Conservation (phyloP, 30 jellyfish, hydroid and myxozoan genomes). For the Hydractinia echinata region DNA sequence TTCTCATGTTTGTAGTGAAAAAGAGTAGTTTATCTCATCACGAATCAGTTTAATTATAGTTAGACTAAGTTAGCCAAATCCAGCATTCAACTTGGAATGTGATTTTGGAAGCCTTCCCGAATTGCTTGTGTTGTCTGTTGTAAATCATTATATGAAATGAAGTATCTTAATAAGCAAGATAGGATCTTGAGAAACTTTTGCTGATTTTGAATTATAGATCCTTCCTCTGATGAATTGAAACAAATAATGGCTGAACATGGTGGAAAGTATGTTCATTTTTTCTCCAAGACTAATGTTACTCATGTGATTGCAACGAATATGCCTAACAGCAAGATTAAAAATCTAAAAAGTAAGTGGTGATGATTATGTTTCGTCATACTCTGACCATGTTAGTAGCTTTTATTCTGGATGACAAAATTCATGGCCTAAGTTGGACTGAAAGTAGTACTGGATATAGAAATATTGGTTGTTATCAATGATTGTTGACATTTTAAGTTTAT, state of each 20-base stretch:
- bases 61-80: too few relatives aligned
- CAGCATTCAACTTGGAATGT: too few relatives aligned
- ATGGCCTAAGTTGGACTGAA: too few relatives aligned
- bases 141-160: background rate
- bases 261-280: conserved; percentile 80
- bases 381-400: too few relatives aligned
- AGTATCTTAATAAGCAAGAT: background rate
- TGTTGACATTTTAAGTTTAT: too few relatives aligned
- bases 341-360: conserved; percentile 43
- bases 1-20: too few relatives aligned
- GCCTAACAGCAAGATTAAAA: conserved; percentile 83
- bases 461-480: too few relatives aligned
- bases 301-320: conserved; percentile 95
- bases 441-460: too few relatives aligned
- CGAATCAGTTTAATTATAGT: too few relatives aligned
- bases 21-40: too few relatives aligned
- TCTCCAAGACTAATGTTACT: conserved; percentile 65
- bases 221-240: conserved; percentile 88
- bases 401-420: too few relatives aligned
- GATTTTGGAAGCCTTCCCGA: background rate
- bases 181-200: background rate
- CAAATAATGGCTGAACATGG: conserved; percentile 86
- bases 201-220: conserved; percentile 47
- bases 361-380: too few relatives aligned
- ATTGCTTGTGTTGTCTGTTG: background rate